Evolutionary conservation across 1,140 invertebrate genomes (phyloP).

Genomic region (Globodera ellingtonae): DNA sequence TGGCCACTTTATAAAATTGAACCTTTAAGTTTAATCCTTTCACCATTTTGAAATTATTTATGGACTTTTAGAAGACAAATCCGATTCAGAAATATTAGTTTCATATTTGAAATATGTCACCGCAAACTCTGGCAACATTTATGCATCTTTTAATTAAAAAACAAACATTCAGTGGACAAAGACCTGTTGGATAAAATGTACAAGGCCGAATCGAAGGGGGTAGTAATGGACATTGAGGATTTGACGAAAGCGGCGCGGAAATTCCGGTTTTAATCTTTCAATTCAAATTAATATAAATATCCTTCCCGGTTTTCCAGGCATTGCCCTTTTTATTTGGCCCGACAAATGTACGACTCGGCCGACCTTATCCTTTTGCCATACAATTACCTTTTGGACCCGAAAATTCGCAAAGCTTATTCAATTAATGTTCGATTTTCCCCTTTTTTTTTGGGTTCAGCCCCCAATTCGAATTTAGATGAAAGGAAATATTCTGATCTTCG

Average conservation of each 20-base stretch:
- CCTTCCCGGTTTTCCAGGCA: slow-evolving; percentile 63
- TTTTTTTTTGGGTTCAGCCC: background rate
- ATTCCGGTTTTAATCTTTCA: slow-evolving; percentile 70
- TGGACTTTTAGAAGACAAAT: no score
- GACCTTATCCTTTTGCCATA: slow-evolving; percentile 98
- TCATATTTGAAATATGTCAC: no score
- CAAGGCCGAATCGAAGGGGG: slow-evolving; percentile 72
- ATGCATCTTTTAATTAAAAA: no score
- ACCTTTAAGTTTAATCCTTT: background rate
- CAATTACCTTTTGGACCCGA: slow-evolving; percentile 94
- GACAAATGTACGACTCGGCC: slow-evolving; percentile 76
- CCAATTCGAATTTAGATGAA: slow-evolving; percentile 1
- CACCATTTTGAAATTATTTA: no score
- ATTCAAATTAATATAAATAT: background rate
- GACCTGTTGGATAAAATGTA: slow-evolving; percentile 76
- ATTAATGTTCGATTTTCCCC: slow-evolving; percentile 45
- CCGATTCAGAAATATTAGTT: no score
- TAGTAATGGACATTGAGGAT: slow-evolving; percentile 92
- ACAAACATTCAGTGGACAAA: slow-evolving; percentile 40
- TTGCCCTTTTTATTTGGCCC: slow-evolving; percentile 91
- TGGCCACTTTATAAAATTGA: background rate
- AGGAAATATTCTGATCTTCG: slow-evolving; percentile 77
- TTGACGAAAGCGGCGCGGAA: slow-evolving; percentile 81
- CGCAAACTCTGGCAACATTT: no score
- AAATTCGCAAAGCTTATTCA: slow-evolving; percentile 73